Base-by-base conservation (phyloP, 92 coral and sea anemone genomes). In the Pocillopora meandrina region DNA sequence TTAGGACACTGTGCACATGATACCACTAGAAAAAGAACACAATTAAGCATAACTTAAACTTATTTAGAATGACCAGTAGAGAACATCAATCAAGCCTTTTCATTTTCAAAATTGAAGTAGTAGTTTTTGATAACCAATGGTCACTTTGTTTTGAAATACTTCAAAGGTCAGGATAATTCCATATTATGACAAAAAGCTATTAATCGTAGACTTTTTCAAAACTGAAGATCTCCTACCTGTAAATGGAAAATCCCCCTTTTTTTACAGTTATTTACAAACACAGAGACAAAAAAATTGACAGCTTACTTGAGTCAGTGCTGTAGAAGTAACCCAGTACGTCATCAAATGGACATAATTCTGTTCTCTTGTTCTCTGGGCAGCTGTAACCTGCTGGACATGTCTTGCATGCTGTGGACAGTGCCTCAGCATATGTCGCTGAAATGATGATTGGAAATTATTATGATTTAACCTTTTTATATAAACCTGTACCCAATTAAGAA, bases 1-100 rank as follows among this genome's bases (percentile, higher is more conserved):
- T 96, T 96, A 9, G 99, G 99, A 69, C 99, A 96, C 78, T 92
- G 91, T 78, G 93, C 89, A 77, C 99, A 96, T 10, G 91, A 95
- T 35, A 90, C 84, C 98, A 96, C 99, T 96, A 81, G 8, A 52
- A 49, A 78, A 56, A 23, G 68, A 26, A 26, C 31, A 89, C 13
- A 16, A 21, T n/a, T 82, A 19, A 18, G 61, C 55, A n/a, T 49
- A 8, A 17, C 10, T 15, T 73, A 69, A 11, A 12, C 10, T 0
- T 7, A 70, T 31, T 31, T 19, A 31, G 1, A 70, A 47, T 67
- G 34, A 67, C 10, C 31, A 20, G 36, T 15, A 67, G n/a, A 42
- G 8, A 42, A 42, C 6, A 42, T 42, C 8, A 7, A 42, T 7
- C 52, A 42, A 42, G 52, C 5, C 4, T 3, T 42, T 42, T 42